Percentiles rank a stretch among this genome's conserved stretches.
These are phyloP conservation scores for Molossus molossus DNA, from an alignment of 2,797 vertebrate genomes.

Conservation along the genomic window DNA sequence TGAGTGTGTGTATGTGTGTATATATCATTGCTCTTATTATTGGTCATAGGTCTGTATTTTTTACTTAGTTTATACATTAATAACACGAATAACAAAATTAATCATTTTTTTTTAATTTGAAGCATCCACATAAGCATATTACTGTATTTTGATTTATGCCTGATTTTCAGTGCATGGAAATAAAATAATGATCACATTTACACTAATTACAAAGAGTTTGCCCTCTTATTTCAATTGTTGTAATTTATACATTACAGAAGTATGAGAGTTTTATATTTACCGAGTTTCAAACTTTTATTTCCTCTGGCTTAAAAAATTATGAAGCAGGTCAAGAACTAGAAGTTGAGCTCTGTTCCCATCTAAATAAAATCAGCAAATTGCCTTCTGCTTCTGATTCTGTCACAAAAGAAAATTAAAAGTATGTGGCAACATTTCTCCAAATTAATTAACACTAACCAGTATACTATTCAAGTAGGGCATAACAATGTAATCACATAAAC, in stretches of 20 bases:
- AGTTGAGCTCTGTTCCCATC: slow-evolving; percentile 29
- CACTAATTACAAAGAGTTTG: not conserved
- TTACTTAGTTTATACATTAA: not conserved
- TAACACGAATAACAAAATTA: not conserved
- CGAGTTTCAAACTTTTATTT: not conserved
- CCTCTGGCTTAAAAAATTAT: not conserved
- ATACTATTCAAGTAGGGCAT: not conserved
- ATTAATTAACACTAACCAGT: slow-evolving; percentile 62
- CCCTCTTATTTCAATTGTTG: not conserved
- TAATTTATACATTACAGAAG: not conserved
- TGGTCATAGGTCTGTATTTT: not conserved
- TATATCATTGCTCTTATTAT: not conserved
- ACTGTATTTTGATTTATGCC: slow-evolving; percentile 23
- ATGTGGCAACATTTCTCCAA: slow-evolving; percentile 65
- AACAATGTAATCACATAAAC: not conserved
- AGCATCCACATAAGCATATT: not conserved
- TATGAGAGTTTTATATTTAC: not conserved
- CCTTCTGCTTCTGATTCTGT: slow-evolving; percentile 68
- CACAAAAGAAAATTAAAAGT: slow-evolving; percentile 81
- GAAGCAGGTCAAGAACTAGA: slow-evolving; percentile 17
- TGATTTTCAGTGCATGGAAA: not conserved
- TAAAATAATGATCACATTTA: slow-evolving; percentile 5
- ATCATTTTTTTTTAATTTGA: not conserved
- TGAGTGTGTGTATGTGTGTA: not conserved
- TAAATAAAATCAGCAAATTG: slow-evolving; percentile 71